Evolutionary conservation across 2,113 vertebrate genomes (phyloP), one percentile per base, ranked within the genome.

Genomic region (Macroglossus sobrinus): DNA sequence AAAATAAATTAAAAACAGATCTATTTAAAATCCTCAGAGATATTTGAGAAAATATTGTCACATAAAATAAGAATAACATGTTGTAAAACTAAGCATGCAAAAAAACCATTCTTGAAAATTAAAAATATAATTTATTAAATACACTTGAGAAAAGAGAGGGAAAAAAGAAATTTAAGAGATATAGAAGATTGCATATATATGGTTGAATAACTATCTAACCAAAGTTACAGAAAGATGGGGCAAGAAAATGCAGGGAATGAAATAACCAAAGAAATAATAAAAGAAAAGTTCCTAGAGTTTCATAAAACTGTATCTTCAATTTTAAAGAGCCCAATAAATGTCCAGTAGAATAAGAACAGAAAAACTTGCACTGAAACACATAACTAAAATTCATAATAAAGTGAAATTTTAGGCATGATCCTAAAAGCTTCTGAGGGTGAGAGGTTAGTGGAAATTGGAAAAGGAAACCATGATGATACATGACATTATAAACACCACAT

Each of bases 371-470:
- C 3, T 84, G 26, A 94, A 24, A 87, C 11, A 72, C 8, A 45
- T 55, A 91, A 84, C 14, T 84, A 93, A 96, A 93, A 64, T 71
- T 91, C 57, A 87, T 63, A 88, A 57, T n/a, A 75, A 81, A 38
- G 47, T 80, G 43, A 91, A 13, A 47, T 47, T 64, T 45, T 91
- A 71, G 7, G 16, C 9, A 91, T 80, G 16, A 69, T 40, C 19
- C 3, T 85, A 71, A 91, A 68, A 89, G n/a, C 33, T 85, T 84
- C 55, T 95, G 13, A 5, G 21, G 0, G 15, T 79, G 8, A 22
- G 26, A 69, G 3, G 38, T 69, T n/a, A 88, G 2, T 84, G 38
- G 38, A 10, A n/a, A 76, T 64, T 71, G 43, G 24, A 87, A 84
- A 93, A 88, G 61, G 15, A 89, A 86, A 53, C 30, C 63, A 33